A percentile compares a stretch with the other conserved stretches of the same genome.
phyloP scores from a whole-genome alignment of 2,888 invertebrate species.

The Ceriagrion tenellum region DNA sequence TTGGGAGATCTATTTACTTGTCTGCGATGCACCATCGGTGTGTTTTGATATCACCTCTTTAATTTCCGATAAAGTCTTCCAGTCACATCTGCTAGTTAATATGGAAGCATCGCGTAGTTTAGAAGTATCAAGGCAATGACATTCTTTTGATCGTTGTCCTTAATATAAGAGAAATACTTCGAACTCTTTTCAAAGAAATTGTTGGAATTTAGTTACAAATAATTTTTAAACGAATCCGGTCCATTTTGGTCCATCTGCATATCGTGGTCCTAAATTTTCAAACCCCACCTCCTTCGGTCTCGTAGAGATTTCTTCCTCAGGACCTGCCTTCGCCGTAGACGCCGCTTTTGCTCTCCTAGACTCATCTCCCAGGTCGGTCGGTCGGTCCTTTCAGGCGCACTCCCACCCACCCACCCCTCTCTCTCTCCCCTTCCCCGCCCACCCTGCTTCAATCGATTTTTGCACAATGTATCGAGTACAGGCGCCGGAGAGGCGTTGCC shows the following conservation, averaged over 20 bases:
- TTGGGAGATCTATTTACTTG: background rate
- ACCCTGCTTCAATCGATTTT: slow-evolving; percentile 68
- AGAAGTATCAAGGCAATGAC: background rate
- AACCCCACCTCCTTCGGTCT: slow-evolving; percentile 3
- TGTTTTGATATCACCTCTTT: slow-evolving; percentile 33
- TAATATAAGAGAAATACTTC: background rate
- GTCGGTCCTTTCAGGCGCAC: background rate
- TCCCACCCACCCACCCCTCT: background rate
- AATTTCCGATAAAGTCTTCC: background rate
- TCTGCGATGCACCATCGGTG: background rate
- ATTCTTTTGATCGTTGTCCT: background rate
- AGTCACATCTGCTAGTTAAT: background rate
- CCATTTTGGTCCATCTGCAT: background rate
- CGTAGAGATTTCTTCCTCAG: slow-evolving; percentile 47
- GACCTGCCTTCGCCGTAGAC: slow-evolving; percentile 29
- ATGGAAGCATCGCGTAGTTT: background rate
- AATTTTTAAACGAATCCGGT: too few species aligned
- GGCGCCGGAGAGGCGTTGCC: slow-evolving; percentile 59
- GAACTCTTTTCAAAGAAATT: too few species aligned
- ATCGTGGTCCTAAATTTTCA: background rate
- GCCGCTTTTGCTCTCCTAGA: slow-evolving; percentile 57
- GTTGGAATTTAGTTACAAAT: too few species aligned
- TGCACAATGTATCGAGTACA: slow-evolving; percentile 68
- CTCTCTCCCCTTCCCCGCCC: slow-evolving; percentile 1
- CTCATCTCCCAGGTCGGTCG: slow-evolving; percentile 44